Evolutionary conservation across 2,797 vertebrate genomes (phyloP).

Genomic region (Taeniopygia guttata): DNA sequence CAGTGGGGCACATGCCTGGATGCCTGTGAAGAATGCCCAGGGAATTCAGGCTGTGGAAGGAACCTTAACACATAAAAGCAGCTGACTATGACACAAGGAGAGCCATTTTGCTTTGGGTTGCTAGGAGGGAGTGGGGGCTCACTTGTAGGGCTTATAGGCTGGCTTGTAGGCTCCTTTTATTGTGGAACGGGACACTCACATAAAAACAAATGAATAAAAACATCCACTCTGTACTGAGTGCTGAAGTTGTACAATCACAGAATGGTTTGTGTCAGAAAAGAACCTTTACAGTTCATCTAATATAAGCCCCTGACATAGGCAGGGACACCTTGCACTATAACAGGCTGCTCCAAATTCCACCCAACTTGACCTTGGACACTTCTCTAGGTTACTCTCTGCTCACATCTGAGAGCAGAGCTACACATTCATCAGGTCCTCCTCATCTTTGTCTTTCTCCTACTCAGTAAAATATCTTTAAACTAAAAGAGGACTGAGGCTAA

Average conservation of each 20-base stretch:
- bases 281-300: background rate
- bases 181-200: fast-evolving
- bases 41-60: background rate
- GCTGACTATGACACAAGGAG: fast-evolving
- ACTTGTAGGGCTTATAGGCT: background rate
- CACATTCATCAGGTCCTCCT: background rate
- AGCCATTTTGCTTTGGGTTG: background rate
- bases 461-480: background rate
- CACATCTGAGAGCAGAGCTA: background rate
- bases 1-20: background rate
- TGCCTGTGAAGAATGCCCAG: fast-evolving
- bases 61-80: background rate
- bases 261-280: background rate
- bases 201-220: background rate
- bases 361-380: background rate
- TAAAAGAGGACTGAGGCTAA: background rate
- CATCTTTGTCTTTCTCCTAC: background rate
- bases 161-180: background rate
- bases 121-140: background rate
- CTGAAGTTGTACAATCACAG: background rate
- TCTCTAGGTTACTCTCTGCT: background rate
- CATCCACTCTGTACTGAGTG: background rate
- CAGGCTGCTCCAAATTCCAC: background rate
- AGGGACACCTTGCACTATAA: background rate
- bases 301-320: background rate